Evolutionary conservation across 2,113 vertebrate species (phyloP).

Genomic region (Tetrax tetrax): DNA sequence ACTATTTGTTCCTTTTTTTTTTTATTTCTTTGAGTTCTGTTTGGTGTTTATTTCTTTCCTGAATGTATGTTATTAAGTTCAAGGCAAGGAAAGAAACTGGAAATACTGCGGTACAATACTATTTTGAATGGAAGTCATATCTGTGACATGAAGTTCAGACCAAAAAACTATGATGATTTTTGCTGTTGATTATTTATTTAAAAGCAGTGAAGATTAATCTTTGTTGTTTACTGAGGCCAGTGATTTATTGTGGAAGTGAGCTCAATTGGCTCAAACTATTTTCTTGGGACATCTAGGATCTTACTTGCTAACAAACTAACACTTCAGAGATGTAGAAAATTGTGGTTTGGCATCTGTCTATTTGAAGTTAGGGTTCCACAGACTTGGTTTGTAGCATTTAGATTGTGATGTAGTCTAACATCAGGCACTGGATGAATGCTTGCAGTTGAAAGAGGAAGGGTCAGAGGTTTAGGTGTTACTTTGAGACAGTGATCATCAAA

Average conservation of each 20-base stretch:
- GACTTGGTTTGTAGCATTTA: not conserved
- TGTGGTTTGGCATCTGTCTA: not conserved
- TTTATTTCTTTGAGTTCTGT: not conserved
- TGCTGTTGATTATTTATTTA: not conserved
- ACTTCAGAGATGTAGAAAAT: not conserved
- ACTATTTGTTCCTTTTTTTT: not conserved
- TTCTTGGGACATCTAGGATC: not conserved
- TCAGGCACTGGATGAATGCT: not conserved
- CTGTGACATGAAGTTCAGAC: not conserved
- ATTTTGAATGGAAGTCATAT: not conserved
- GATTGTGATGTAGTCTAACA: not conserved
- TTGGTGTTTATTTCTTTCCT: not conserved
- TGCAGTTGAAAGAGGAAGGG: not conserved
- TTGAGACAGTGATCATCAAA: not conserved
- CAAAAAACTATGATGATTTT: not conserved
- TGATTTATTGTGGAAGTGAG: not conserved
- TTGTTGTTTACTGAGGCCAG: not conserved
- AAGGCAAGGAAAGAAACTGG: not conserved
- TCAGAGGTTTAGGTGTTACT: not conserved
- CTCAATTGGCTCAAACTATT: not conserved
- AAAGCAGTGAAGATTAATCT: not conserved
- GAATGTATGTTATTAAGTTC: not conserved
- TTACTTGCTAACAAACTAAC: not conserved
- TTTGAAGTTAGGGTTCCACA: not conserved
- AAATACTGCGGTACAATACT: not conserved